Conservation (phyloP, 2,113 vertebrate genomes). For the Oncorhynchus mykiss region DNA sequence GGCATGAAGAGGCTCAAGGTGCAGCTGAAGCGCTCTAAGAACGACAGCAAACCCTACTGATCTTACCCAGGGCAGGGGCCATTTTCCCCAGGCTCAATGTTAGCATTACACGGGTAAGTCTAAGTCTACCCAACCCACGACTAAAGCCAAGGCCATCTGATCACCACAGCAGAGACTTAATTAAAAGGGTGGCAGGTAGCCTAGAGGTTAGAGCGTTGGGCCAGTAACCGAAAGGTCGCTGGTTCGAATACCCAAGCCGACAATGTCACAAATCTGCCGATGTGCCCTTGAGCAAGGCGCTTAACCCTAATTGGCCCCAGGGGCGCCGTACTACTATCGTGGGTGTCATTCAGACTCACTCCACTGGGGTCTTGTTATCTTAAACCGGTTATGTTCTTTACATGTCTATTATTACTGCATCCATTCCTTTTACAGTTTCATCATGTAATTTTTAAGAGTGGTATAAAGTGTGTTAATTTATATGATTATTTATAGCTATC, state of each 20-base stretch:
- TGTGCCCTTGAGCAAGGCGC: too few species aligned
- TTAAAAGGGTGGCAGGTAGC: slow-evolving; percentile 59
- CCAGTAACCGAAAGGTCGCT: too few species aligned
- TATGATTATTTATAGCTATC: slow-evolving; percentile 75
- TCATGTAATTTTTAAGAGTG: slow-evolving; percentile 68
- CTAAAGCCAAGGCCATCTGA: slow-evolving; percentile 75
- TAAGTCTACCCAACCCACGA: slow-evolving; percentile 62
- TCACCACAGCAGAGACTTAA: slow-evolving; percentile 84
- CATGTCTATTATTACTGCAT: slow-evolving; percentile 55
- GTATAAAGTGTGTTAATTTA: slow-evolving; percentile 77
- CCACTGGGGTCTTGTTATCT: slow-evolving; percentile 60
- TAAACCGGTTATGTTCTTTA: slow-evolving; percentile 81
- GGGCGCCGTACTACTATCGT: too few species aligned
- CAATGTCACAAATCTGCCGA: too few species aligned
- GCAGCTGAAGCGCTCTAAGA: slow-evolving; percentile 99
- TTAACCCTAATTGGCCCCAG: too few species aligned
- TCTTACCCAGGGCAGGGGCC: slow-evolving; percentile 77
- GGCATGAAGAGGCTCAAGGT: slow-evolving; percentile 99
- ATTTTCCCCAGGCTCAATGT: slow-evolving; percentile 81
- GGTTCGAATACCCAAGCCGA: too few species aligned
- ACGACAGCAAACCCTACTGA: slow-evolving; percentile 99
- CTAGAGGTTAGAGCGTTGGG: too few species aligned
- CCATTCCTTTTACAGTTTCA: slow-evolving; percentile 64
- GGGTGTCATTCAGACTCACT: slow-evolving; percentile 22
- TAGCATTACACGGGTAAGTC: slow-evolving; percentile 99